Evolutionary conservation across 1,140 invertebrate genomes (phyloP), one percentile per base, ranked within the genome.

Genomic region (Dufourea novaeangliae): DNA sequence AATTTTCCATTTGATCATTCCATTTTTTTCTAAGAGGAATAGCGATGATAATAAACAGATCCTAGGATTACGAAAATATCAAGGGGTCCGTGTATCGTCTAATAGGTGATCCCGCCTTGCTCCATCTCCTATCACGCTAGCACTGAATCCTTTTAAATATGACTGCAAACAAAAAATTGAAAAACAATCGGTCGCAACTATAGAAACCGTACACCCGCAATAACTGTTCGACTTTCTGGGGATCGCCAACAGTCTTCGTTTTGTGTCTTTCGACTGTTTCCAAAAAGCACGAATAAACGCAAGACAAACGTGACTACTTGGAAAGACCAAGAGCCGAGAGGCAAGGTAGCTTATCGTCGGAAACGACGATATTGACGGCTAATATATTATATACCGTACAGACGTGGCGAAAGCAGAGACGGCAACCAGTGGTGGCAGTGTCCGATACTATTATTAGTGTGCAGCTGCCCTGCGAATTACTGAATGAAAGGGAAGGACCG

Each of bases 401-500:
- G 46, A 63, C 72, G 50, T 44, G 70, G 74, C 59, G 84, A 63
- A 74, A 73, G 68, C 70, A 73, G 68, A 69, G 79, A 81, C 62
- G 75, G 79, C 72, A 71, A 61, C 64, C 71, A 64, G 72, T 62
- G 80, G 75, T 70, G 77, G 72, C 80, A 85, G 81, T 86, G 86
- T 90, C 84, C 85, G 89, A 87, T 89, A 91, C 90, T 91, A 91
- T 91, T 91, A 91, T 91, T 91, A 91, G 90, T 90, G 88, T 90
- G 90, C 90, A 91, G 89, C 90, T 91, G 90, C 86, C n/a, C 87
- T 87, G 87, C 87, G 89, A 91, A 90, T 91, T 90, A 91, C 86
- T 89, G 90, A 91, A 91, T 88, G 89, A 87, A 90, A 84, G 78
- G 83, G 85, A 87, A 88, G 88, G 83, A 86, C 87, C 87, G 86